Evolutionary conservation across 1,140 invertebrate species (phyloP), one percentile per base, ranked within the genome.

Genomic region (Pogonognathellus flavescens): DNA sequence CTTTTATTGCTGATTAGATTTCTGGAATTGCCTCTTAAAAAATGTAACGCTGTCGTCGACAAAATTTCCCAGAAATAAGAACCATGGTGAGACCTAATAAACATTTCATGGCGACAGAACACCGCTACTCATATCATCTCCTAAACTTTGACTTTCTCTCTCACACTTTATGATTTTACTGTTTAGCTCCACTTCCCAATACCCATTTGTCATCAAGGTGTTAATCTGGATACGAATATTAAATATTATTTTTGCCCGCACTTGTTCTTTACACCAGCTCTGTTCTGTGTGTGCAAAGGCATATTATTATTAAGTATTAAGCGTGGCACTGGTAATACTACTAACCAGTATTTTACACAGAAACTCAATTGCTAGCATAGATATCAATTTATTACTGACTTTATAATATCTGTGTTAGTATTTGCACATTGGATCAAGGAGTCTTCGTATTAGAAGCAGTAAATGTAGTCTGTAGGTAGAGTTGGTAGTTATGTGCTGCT

Each of bases 1-100:
- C 55, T 86, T 88, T 88, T 88, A 88, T 88, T 88, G 85, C 87
- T 88, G 87, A 88, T 88, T 88, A 88, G 87, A 88, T 88, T 88
- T 85, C 41, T 25, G 60, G 72, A 84, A 86, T 83, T 60, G 85
- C 66, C 84, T 70, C 87, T 88, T 86, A 84, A 88, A 87, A 86
- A 88, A 88, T 86, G 84, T 86, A 85, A 84, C 50, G 85, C 83
- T 85, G 85, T 70, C 83, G 83, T 85, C 55, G 82, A 82, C 84
- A 86, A 84, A 83, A 87, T 57, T 86, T 76, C 50, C 31, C 5
- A 84, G 52, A n/a, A 53, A 84, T 31, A 41, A 20, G 31, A 31
- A 83, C 25, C 22, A 72, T 25, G 4, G 66, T 41, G 41, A 76
- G 70, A 76, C 52, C 83, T 49, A 84, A 84, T 84, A 84, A 84